These are phyloP conservation scores for Entomobrya multifasciata DNA, from an alignment of 2,888 invertebrate species.

Conservation along the genomic window DNA sequence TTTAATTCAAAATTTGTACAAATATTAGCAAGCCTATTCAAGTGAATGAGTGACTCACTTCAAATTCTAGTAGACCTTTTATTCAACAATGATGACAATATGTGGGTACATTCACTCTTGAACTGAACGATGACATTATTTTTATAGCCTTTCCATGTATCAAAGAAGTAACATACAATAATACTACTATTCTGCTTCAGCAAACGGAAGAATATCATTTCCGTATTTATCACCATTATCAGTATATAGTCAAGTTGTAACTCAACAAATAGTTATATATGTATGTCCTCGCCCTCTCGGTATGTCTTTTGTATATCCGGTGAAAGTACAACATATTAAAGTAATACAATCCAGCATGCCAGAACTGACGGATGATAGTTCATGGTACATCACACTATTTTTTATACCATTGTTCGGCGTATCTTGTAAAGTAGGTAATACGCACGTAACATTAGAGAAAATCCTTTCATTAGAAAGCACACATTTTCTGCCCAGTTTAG, in stretches of 20 bases:
- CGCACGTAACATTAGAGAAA: too few relatives aligned
- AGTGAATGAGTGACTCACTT: background rate
- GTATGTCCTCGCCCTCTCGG: conserved; percentile 8
- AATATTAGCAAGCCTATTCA: background rate
- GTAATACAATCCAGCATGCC: background rate
- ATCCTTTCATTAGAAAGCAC: background rate
- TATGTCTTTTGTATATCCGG: conserved; percentile 45
- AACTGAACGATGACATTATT: too few relatives aligned
- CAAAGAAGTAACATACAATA: too few relatives aligned
- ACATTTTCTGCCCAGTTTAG: conserved; percentile 9
- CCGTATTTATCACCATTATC: conserved; percentile 54
- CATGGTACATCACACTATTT: conserved; percentile 17
- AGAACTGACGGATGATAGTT: conserved; percentile 18
- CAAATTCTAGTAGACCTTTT: background rate
- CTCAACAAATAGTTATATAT: too few relatives aligned
- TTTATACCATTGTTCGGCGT: conserved; percentile 4
- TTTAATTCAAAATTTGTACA: too few relatives aligned
- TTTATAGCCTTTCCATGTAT: too few relatives aligned
- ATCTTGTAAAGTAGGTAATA: background rate
- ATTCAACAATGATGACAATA: background rate
- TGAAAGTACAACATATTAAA: conserved; percentile 7
- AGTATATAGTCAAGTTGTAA: conserved; percentile 41
- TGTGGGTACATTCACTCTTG: too few relatives aligned
- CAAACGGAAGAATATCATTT: conserved; percentile 67
- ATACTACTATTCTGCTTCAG: background rate